phyloP scores from a whole-genome alignment of 2,113 vertebrate species.

The Fregetta grallaria region DNA sequence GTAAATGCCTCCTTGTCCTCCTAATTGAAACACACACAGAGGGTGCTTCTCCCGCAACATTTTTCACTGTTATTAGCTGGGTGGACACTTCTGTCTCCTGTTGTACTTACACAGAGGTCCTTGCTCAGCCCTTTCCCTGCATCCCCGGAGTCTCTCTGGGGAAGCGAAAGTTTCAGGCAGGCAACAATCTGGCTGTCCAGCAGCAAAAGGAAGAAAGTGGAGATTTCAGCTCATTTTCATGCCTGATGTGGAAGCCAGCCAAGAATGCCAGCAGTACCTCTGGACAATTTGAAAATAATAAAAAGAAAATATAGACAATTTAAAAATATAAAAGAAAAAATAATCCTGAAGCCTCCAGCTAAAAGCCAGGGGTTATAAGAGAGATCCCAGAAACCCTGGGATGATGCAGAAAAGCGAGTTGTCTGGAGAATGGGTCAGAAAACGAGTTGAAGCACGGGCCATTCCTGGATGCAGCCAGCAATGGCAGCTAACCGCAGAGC shows the following conservation, averaged over 20 bases:
- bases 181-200: neutral
- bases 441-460: neutral
- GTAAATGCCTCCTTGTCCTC: neutral
- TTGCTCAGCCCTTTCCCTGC: neutral
- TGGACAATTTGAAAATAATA: neutral
- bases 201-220: neutral
- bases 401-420: neutral
- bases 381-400: neutral
- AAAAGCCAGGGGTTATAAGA: neutral
- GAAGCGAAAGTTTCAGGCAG: neutral
- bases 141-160: neutral
- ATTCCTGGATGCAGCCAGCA: fast-evolving
- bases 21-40: neutral
- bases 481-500: neutral
- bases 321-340: neutral
- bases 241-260: neutral
- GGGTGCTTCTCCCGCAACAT: neutral
- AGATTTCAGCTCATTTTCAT: neutral
- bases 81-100: neutral
- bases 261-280: neutral
- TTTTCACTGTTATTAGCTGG: neutral
- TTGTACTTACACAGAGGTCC: neutral
- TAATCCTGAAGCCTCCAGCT: neutral
- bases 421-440: neutral
- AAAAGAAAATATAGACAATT: neutral